Evolutionary conservation across 2,113 vertebrate species (phyloP).

Genomic region (Chaetops frenatus): DNA sequence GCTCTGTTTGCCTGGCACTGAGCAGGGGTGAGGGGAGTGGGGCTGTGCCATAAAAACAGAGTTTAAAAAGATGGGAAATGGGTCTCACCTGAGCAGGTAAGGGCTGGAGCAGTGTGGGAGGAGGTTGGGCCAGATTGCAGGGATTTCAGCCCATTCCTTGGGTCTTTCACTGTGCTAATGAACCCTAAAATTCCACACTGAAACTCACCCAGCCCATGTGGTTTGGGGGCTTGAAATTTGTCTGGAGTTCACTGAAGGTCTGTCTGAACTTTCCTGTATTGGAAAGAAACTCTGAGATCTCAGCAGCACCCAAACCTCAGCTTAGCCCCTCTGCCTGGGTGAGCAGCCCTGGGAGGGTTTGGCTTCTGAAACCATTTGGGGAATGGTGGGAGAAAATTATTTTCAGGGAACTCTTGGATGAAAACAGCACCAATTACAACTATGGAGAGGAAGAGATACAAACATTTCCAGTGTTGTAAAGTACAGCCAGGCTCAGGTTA

Average conservation of each 20-base stretch:
- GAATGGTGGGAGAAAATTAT: background rate
- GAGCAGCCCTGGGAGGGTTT: background rate
- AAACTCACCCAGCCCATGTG: background rate
- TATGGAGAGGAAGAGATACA: background rate
- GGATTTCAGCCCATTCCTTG: background rate
- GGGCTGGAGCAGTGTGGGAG: background rate
- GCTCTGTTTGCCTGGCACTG: constrained; percentile 37
- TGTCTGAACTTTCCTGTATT: background rate
- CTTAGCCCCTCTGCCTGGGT: background rate
- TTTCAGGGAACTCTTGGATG: background rate
- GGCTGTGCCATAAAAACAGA: background rate
- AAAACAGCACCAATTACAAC: background rate
- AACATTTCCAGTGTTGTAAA: background rate
- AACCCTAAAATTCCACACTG: background rate
- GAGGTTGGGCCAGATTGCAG: background rate
- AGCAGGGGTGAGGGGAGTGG: background rate
- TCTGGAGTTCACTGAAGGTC: background rate
- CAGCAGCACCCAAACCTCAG: background rate
- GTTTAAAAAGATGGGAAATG: background rate
- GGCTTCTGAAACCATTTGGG: background rate
- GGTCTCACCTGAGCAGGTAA: background rate
- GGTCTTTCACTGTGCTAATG: background rate
- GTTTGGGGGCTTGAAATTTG: background rate
- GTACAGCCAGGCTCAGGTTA: background rate
- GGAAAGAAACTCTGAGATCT: background rate